These are phyloP conservation scores for Spilarctia lutea DNA, from an alignment of 2,888 invertebrate species.

Conservation along the genomic window DNA sequence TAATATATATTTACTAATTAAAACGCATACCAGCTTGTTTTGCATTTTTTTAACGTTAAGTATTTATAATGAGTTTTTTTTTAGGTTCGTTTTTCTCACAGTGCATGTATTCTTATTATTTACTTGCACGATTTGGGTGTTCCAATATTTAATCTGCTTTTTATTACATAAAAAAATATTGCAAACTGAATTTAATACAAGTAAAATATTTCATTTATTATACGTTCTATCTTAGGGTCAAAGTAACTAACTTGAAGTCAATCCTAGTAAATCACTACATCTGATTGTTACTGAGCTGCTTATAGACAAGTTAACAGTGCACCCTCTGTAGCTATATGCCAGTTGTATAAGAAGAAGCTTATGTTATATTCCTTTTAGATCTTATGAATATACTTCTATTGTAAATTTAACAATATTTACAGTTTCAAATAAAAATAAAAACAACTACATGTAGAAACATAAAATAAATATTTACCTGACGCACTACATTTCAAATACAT, in stretches of 20 bases:
- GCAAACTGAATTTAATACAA: background rate
- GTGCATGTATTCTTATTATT: no score
- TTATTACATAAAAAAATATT: no score
- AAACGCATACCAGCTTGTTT: background rate
- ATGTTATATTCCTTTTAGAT: constrained; percentile 29
- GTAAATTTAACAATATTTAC: background rate
- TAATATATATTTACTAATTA: no score
- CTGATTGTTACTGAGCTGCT: constrained; percentile 41
- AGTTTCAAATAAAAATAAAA: background rate
- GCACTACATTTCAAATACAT: constrained; percentile 4
- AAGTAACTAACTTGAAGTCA: background rate
- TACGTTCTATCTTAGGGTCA: background rate
- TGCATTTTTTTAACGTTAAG: background rate
- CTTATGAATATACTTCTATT: constrained; percentile 11
- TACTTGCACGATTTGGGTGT: no score
- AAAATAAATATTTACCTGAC: constrained; percentile 9
- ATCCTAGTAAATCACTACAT: constrained; percentile 18
- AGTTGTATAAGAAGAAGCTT: constrained; percentile 30
- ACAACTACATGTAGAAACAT: background rate
- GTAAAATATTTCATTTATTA: background rate
- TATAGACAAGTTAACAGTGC: constrained; percentile 49
- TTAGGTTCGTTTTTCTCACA: no score
- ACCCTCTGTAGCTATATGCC: constrained; percentile 37
- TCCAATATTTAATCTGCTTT: no score
- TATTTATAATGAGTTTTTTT: no score